Evolutionary conservation across 2,888 invertebrate species (phyloP).

Genomic region (Helobdella robusta): DNA sequence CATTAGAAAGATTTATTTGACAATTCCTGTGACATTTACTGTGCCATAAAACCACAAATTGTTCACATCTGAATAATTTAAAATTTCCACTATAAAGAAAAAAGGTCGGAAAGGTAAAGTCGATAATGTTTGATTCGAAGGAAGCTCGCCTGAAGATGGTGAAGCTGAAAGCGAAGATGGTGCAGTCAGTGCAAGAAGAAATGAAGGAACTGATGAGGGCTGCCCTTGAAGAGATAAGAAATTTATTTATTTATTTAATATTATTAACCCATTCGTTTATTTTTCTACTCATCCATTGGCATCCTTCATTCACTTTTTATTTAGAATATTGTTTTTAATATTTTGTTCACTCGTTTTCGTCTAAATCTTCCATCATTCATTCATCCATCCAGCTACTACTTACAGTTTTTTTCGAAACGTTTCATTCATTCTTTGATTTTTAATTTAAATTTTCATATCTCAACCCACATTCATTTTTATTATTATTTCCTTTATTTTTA

Average conservation of each 20-base stretch:
- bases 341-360: background rate
- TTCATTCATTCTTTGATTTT: no score
- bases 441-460: background rate
- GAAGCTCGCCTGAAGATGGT: conserved; percentile 44
- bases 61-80: conserved; percentile 12
- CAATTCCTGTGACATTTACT: no score
- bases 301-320: background rate
- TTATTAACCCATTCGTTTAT: background rate
- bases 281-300: background rate
- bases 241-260: no score
- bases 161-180: conserved; percentile 47
- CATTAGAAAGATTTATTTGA: no score
- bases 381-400: no score
- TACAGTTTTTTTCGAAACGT: no score
- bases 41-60: no score
- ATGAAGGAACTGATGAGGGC: conserved; percentile 44
- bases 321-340: background rate
- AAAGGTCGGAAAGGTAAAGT: conserved; percentile 43
- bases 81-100: background rate
- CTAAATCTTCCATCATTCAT: background rate
- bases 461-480: background rate
- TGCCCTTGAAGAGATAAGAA: conserved; percentile 47
- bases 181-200: conserved; percentile 47
- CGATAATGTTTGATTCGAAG: conserved; percentile 46
- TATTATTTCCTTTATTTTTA: no score